These are phyloP conservation scores for Chlorospingus semifuscus DNA, from an alignment of 2,797 vertebrate species.

Conservation along the genomic window DNA sequence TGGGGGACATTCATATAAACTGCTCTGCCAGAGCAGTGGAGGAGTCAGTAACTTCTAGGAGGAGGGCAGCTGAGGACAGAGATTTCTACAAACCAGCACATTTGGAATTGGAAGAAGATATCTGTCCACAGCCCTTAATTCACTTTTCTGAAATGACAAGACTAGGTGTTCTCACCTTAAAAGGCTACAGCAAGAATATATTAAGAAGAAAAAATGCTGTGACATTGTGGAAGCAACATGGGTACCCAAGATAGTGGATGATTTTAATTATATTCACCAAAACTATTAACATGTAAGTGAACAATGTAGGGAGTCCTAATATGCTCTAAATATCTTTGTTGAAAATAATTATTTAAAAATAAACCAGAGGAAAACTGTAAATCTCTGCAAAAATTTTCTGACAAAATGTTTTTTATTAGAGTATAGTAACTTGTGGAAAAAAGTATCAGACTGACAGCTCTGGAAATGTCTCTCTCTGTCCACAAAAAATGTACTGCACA, in stretches of 20 bases:
- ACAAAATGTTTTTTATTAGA: neutral
- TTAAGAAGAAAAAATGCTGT: neutral
- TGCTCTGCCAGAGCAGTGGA: neutral
- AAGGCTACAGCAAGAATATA: neutral
- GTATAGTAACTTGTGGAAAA: neutral
- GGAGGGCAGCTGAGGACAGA: neutral
- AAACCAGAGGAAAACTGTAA: neutral
- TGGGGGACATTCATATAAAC: neutral
- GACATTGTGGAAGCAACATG: neutral
- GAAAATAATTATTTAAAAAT: neutral
- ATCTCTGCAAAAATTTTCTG: neutral
- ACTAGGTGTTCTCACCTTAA: neutral
- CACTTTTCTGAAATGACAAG: neutral
- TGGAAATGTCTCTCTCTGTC: slow-evolving; percentile 42
- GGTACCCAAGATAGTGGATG: neutral
- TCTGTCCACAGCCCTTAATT: neutral
- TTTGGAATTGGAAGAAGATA: neutral
- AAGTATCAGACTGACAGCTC: slow-evolving; percentile 9
- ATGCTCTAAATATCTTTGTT: neutral
- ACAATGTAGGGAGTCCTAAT: neutral
- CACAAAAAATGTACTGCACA: slow-evolving; percentile 11
- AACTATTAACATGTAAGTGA: neutral
- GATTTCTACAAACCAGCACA: neutral
- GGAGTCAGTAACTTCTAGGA: neutral
- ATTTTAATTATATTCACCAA: neutral